Conservation (phyloP, 2,797 vertebrate genomes). For the Sebastolobus alascanus region DNA sequence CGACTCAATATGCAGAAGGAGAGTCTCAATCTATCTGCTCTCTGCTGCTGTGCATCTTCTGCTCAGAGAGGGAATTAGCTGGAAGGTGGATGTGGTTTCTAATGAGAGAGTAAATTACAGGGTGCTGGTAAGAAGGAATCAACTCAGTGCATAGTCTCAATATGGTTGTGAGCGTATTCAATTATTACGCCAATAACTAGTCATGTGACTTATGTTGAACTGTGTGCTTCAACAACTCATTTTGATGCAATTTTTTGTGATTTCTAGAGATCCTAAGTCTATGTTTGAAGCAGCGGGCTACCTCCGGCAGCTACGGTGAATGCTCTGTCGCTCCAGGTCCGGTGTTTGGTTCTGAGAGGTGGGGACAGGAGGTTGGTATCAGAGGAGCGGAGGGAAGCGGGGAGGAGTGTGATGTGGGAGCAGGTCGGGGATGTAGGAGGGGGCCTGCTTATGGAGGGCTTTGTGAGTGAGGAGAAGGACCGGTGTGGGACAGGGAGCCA, state of each 20-base stretch:
- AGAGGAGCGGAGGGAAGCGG: too few relatives aligned
- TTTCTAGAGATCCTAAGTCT: neutral
- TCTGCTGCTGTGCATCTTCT: slow-evolving; percentile 16
- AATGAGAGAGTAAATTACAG: slow-evolving; percentile 66
- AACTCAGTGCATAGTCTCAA: slow-evolving; percentile 42
- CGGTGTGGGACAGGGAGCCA: too few relatives aligned
- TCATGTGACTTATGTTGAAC: neutral
- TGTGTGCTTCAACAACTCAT: neutral
- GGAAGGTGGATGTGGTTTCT: slow-evolving; percentile 50
- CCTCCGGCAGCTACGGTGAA: too few relatives aligned
- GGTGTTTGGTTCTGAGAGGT: too few relatives aligned
- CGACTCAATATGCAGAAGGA: slow-evolving; percentile 51
- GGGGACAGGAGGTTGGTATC: too few relatives aligned
- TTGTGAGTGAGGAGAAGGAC: too few relatives aligned
- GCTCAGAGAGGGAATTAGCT: slow-evolving; percentile 38
- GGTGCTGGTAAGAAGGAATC: slow-evolving; percentile 35
- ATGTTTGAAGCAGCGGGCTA: neutral
- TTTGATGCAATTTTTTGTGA: neutral
- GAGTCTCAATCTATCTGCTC: slow-evolving; percentile 47
- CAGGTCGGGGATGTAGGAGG: too few relatives aligned
- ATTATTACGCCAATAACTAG: slow-evolving; percentile 2
- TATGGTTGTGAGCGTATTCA: slow-evolving; percentile 21
- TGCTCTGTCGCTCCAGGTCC: too few relatives aligned
- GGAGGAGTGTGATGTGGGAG: too few relatives aligned
- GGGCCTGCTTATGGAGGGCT: too few relatives aligned